Evolutionary conservation across 2,113 vertebrate genomes (phyloP).

Genomic region (Limanda limanda): DNA sequence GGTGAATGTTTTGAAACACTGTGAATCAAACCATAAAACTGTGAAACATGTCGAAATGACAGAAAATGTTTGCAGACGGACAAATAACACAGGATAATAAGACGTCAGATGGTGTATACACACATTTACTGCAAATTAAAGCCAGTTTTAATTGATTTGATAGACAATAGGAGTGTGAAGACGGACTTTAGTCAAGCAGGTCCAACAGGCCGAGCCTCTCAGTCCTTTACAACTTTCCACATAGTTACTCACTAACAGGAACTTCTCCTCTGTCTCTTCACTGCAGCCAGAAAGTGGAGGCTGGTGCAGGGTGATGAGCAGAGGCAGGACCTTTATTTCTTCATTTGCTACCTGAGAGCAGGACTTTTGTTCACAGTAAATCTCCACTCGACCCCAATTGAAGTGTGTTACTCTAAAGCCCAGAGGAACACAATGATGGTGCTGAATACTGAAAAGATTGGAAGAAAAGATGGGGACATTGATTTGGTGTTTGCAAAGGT

Average conservation of each 20-base stretch:
- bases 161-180: background rate
- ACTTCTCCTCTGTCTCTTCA: no score
- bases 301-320: no score
- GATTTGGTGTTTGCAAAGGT: no score
- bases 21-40: background rate
- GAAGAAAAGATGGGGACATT: background rate
- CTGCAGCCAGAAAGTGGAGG: background rate
- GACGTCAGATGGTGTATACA: background rate
- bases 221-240: background rate
- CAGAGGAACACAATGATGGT: background rate
- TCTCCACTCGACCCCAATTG: no score
- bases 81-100: background rate
- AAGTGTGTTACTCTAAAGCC: no score
- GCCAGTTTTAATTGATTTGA: background rate
- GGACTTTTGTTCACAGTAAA: no score
- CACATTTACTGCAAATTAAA: background rate
- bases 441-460: background rate
- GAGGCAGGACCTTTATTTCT: no score
- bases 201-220: background rate
- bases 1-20: no score
- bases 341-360: no score
- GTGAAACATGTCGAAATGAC: background rate
- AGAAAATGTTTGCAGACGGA: background rate
- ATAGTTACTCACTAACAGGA: background rate
- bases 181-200: conserved; percentile 1